Evolutionary conservation across 2,888 invertebrate species (phyloP).

Genomic region (Mythimna albipuncta): DNA sequence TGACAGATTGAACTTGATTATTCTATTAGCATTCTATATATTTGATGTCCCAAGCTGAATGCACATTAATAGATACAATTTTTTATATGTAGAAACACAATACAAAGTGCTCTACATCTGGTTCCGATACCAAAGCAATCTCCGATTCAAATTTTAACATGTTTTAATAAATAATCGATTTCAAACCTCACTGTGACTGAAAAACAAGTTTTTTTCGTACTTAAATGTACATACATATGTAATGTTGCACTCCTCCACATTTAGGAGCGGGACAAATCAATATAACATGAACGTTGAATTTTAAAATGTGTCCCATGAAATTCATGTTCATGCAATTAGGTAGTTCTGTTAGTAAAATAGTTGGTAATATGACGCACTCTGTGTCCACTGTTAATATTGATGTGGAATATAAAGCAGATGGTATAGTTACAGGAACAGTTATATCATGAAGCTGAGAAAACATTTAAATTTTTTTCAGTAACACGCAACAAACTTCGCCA

Average conservation of each 20-base stretch:
- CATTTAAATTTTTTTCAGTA: too few relatives aligned
- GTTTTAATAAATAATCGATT: constrained; percentile 2
- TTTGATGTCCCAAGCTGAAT: not conserved
- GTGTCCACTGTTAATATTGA: constrained; percentile 86
- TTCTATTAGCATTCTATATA: not conserved
- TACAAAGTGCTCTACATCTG: constrained; percentile 1
- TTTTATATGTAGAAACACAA: constrained; percentile 7
- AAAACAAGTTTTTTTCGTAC: constrained; percentile 49
- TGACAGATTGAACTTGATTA: not conserved
- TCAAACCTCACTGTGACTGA: constrained; percentile 15
- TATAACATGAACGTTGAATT: constrained; percentile 72
- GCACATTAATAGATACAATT: not conserved
- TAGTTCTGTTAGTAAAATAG: constrained; percentile 81
- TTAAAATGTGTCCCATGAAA: constrained; percentile 76
- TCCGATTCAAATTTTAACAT: not conserved
- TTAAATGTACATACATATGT: constrained; percentile 47
- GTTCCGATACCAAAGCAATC: not conserved
- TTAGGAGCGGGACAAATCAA: constrained; percentile 59
- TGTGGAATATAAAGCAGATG: constrained; percentile 85
- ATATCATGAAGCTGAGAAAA: constrained; percentile 46
- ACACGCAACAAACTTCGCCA: constrained; percentile 38
- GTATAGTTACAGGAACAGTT: constrained; percentile 70
- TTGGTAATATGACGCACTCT: constrained; percentile 78
- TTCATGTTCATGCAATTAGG: constrained; percentile 70
- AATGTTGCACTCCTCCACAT: constrained; percentile 60